phyloP scores from a whole-genome alignment of 1,140 invertebrate species.

The Belonocnema kinseyi region DNA sequence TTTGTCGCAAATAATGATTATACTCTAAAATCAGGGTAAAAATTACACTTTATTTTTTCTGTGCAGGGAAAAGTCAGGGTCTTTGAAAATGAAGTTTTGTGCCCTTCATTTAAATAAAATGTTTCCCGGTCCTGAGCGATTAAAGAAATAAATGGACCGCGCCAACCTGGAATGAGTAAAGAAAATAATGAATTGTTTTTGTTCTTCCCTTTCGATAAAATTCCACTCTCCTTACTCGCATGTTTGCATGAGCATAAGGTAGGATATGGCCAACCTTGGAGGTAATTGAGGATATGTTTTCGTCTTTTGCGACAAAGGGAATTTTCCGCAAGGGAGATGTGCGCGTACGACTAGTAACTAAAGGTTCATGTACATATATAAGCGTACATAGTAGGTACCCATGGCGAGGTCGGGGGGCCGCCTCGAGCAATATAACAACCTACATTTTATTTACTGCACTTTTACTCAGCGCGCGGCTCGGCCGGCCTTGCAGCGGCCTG shows the following conservation, averaged over 20 bases:
- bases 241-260: background rate
- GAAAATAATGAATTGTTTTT: background rate
- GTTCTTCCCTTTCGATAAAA: background rate
- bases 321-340: background rate
- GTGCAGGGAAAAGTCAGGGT: too few relatives aligned
- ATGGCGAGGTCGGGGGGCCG: slow-evolving; percentile 42
- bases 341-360: slow-evolving; percentile 2
- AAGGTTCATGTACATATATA: background rate
- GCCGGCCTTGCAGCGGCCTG: slow-evolving; percentile 60
- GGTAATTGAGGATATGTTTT: background rate
- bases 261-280: background rate
- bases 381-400: slow-evolving; percentile 20
- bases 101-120: too few relatives aligned
- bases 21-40: too few relatives aligned
- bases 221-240: background rate
- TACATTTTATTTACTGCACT: slow-evolving; percentile 66
- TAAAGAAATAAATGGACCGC: too few relatives aligned
- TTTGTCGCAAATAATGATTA: too few relatives aligned
- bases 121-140: too few relatives aligned
- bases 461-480: slow-evolving; percentile 51
- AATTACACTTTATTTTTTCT: too few relatives aligned
- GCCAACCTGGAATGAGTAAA: background rate
- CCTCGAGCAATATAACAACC: slow-evolving; percentile 64
- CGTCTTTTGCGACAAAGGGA: background rate
- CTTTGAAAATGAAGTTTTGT: too few relatives aligned